Conservation (phyloP, 1,140 invertebrate species). For the Olivierus martensii region DNA sequence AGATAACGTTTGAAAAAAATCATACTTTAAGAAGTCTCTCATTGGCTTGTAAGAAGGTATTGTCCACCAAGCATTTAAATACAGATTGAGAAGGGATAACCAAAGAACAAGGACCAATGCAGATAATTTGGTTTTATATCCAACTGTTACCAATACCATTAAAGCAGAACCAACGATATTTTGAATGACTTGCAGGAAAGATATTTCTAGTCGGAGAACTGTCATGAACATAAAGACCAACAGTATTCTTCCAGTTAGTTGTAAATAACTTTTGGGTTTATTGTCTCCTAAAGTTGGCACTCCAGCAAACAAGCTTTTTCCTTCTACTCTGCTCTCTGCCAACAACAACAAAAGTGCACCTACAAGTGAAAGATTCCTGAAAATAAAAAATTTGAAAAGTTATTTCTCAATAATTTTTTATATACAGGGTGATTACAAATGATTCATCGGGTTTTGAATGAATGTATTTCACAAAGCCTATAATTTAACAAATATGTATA, state of each 20-base stretch:
- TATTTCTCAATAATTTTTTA: no score
- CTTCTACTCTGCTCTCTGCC: slow-evolving; percentile 85
- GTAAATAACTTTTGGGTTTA: slow-evolving; percentile 94
- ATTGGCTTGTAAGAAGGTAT: slow-evolving; percentile 88
- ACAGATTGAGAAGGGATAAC: slow-evolving; percentile 66
- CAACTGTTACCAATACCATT: slow-evolving; percentile 92
- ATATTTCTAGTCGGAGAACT: slow-evolving; percentile 81
- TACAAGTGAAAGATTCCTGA: slow-evolving; percentile 87
- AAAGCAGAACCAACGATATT: slow-evolving; percentile 85
- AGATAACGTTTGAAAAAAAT: slow-evolving; percentile 98
- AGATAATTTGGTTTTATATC: slow-evolving; percentile 97
- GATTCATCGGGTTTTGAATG: no score
- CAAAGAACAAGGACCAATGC: slow-evolving; percentile 85
- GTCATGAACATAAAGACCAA: slow-evolving; percentile 99
- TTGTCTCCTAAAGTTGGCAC: slow-evolving; percentile 92
- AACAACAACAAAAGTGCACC: slow-evolving; percentile 87
- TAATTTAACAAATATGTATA: no score
- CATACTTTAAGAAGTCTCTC: slow-evolving; percentile 98
- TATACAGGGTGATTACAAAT: no score
- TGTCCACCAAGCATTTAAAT: slow-evolving; percentile 97
- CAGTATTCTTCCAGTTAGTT: slow-evolving; percentile 85
- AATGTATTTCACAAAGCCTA: no score
- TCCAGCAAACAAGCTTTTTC: slow-evolving; percentile 85
- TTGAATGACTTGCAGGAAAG: slow-evolving; percentile 70
- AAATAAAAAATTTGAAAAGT: slow-evolving; percentile 25